Evolutionary conservation across 1,140 invertebrate genomes (phyloP).

Genomic region (Drosophila chauvacae): DNA sequence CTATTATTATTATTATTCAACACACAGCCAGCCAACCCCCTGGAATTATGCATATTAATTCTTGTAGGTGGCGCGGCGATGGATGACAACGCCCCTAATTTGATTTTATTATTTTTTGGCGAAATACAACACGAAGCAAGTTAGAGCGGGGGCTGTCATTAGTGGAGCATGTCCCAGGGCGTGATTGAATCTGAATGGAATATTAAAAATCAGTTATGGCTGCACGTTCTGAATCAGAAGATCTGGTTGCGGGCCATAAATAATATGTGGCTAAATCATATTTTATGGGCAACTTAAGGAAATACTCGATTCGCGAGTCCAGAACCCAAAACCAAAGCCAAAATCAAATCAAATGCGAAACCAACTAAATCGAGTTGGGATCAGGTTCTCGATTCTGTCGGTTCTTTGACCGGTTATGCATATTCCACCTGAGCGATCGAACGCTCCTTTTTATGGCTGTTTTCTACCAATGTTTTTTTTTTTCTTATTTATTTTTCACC

Average conservation of each 20-base stretch:
- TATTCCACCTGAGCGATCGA: conserved; percentile 44
- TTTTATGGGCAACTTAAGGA: conserved; percentile 65
- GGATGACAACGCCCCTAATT: conserved; percentile 38
- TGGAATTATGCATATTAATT: conserved; percentile 24
- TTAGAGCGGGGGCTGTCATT: conserved; percentile 21
- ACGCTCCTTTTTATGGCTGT: conserved; percentile 76
- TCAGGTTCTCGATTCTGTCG: conserved; percentile 54
- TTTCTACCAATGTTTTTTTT: conserved; percentile 60
- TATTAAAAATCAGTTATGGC: conserved; percentile 50
- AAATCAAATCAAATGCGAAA: conserved; percentile 14
- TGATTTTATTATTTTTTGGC: conserved; percentile 23
- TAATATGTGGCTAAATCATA: conserved; percentile 63
- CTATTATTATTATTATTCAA: conserved; percentile 23
- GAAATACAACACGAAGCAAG: not conserved
- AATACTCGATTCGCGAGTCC: conserved; percentile 43
- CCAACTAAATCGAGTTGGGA: conserved; percentile 47
- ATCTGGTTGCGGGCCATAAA: conserved; percentile 47
- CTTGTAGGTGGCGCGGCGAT: conserved; percentile 46
- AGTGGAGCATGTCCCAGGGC: conserved; percentile 42
- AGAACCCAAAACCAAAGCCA: conserved; percentile 24
- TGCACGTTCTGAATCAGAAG: conserved; percentile 39
- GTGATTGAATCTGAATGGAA: conserved; percentile 53
- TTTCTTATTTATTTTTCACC: conserved; percentile 15
- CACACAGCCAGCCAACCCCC: conserved; percentile 5
- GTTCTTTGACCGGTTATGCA: conserved; percentile 76